Evolutionary conservation across 2,888 invertebrate species (phyloP).

Genomic region (Nemotelus nigrinus): DNA sequence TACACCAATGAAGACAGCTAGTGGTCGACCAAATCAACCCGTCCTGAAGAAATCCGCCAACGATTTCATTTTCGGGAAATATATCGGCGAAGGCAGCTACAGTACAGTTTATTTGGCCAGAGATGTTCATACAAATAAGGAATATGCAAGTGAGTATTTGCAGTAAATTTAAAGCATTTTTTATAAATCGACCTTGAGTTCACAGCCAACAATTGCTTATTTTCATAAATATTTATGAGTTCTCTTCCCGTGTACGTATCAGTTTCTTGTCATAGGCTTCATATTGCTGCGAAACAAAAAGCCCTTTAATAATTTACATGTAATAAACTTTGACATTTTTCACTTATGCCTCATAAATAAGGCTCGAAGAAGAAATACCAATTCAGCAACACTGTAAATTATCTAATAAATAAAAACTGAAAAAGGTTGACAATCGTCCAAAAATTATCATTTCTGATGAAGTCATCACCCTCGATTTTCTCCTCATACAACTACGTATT

Average conservation of each 20-base stretch:
- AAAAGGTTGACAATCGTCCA: neutral
- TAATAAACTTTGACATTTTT: no score
- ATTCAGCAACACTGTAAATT: no score
- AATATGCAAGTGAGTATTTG: constrained; percentile 89
- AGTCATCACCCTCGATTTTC: constrained; percentile 12
- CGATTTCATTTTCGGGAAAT: constrained; percentile 95
- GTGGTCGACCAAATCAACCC: constrained; percentile 49
- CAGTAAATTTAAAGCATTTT: neutral
- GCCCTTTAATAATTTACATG: no score
- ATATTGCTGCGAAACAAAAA: no score
- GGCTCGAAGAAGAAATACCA: no score
- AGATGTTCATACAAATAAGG: constrained; percentile 87
- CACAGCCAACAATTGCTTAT: no score
- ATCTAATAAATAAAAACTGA: no score
- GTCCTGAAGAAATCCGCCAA: constrained; percentile 68
- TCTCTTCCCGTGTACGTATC: no score
- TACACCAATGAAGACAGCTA: constrained; percentile 53
- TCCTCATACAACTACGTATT: neutral
- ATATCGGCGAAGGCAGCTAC: constrained; percentile 97
- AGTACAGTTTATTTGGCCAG: constrained; percentile 94
- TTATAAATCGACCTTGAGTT: neutral
- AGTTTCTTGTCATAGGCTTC: no score
- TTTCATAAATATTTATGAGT: no score
- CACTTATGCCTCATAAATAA: no score
- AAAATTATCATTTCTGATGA: neutral